phyloP scores from a whole-genome alignment of 2,113 vertebrate genomes.

The Thermophis baileyi region DNA sequence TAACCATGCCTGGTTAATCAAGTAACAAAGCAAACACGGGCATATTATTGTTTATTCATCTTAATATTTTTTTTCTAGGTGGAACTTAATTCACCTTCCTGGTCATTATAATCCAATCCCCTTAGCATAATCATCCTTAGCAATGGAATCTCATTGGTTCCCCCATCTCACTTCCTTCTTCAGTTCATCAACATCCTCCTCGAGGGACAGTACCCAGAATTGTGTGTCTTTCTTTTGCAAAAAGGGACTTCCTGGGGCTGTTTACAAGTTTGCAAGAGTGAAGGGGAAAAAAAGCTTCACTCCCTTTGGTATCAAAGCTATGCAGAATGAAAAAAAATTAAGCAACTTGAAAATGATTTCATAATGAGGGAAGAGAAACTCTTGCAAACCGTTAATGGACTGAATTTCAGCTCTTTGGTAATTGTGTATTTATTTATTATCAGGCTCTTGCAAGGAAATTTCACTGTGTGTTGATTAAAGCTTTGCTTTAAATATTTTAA shows the following conservation, averaged over 20 bases:
- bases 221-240: neutral
- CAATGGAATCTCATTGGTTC: neutral
- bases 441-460: constrained; percentile 52
- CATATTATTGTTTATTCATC: neutral
- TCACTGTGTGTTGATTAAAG: constrained; percentile 57
- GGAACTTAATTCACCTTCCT: neutral
- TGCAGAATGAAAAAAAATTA: constrained; percentile 29
- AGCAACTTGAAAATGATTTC: constrained; percentile 42
- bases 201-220: neutral
- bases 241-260: neutral
- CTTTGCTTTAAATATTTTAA: constrained; percentile 64
- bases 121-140: neutral
- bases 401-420: constrained; percentile 61
- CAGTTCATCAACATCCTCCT: neutral
- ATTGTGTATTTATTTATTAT: constrained; percentile 61
- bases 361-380: constrained; percentile 38
- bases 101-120: neutral
- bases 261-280: neutral
- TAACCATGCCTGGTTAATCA: neutral
- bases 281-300: neutral
- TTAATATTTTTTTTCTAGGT: neutral
- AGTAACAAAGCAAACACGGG: neutral
- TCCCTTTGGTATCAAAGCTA: neutral
- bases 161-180: too few species aligned
- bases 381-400: constrained; percentile 65